phyloP scores from a whole-genome alignment of 92 coral and sea anemone genomes.

The Epizoanthus stellaris region DNA sequence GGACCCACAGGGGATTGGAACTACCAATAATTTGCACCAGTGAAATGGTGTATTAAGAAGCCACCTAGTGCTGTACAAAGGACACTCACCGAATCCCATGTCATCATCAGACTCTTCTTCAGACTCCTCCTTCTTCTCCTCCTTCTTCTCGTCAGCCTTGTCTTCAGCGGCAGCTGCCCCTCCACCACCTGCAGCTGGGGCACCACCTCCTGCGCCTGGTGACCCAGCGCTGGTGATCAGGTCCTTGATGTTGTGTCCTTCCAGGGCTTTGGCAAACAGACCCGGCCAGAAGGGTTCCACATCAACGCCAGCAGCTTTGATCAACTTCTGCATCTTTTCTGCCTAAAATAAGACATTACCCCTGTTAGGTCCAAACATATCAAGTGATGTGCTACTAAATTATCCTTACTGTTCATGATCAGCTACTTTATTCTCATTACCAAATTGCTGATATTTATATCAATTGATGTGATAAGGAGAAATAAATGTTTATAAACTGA shows the following conservation, averaged over 20 bases:
- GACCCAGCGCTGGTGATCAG: conserved; percentile 92
- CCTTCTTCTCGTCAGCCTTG: conserved; percentile 63
- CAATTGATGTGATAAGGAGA: no score
- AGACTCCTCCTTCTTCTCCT: conserved; percentile 80
- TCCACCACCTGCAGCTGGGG: conserved; percentile 66
- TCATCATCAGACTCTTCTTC: conserved; percentile 95
- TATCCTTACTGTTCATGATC: not conserved
- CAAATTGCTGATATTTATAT: no score
- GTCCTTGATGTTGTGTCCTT: conserved; percentile 89
- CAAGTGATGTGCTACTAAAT: not conserved
- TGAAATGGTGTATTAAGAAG: no score
- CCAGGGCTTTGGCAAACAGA: conserved; percentile 95
- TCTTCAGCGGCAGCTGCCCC: conserved; percentile 50
- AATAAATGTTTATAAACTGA: no score
- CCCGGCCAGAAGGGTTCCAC: conserved; percentile 99
- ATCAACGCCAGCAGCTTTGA: conserved; percentile 92
- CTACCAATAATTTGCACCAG: no score
- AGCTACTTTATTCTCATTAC: not conserved
- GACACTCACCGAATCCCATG: conserved; percentile 96
- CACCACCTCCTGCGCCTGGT: conserved; percentile 93
- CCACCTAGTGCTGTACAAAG: not conserved
- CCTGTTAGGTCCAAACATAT: no score
- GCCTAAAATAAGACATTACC: conserved; percentile 58
- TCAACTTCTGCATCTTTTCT: conserved; percentile 83
- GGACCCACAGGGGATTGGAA: no score